These are phyloP conservation scores for Danio choprae DNA, from an alignment of 2,797 vertebrate species.

Conservation along the genomic window DNA sequence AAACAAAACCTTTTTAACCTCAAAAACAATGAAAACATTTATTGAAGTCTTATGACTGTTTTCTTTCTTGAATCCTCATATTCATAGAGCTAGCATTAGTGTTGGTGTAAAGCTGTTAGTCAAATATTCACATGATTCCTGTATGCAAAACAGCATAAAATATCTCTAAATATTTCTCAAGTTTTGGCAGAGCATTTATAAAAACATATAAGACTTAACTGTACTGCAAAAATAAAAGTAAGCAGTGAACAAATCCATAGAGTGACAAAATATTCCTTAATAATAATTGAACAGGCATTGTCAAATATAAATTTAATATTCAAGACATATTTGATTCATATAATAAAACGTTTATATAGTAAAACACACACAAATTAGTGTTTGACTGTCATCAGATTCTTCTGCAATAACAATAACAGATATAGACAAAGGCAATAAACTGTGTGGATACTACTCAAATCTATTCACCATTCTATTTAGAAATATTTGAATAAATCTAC, in stretches of 20 bases:
- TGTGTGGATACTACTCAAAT: background rate
- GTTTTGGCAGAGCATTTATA: background rate
- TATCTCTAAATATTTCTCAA: background rate
- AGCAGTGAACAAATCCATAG: background rate
- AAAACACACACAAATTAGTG: background rate
- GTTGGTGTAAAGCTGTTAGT: background rate
- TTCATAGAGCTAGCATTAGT: background rate
- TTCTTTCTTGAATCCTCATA: background rate
- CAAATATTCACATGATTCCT: background rate
- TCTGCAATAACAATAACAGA: too few species aligned
- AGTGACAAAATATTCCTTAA: background rate
- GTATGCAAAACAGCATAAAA: background rate
- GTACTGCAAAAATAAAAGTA: background rate
- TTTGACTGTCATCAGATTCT: background rate
- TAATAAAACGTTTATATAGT: background rate
- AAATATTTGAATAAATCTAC: too few species aligned
- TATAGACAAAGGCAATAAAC: background rate
- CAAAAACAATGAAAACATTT: slow-evolving; percentile 11
- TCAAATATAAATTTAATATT: background rate
- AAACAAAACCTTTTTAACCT: background rate
- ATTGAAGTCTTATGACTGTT: background rate
- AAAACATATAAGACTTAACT: background rate
- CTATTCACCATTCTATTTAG: too few species aligned
- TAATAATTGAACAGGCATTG: too few species aligned
- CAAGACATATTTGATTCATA: background rate